These are phyloP conservation scores for Podotricha telesiphe DNA, from an alignment of 2,888 invertebrate species.

Conservation along the genomic window DNA sequence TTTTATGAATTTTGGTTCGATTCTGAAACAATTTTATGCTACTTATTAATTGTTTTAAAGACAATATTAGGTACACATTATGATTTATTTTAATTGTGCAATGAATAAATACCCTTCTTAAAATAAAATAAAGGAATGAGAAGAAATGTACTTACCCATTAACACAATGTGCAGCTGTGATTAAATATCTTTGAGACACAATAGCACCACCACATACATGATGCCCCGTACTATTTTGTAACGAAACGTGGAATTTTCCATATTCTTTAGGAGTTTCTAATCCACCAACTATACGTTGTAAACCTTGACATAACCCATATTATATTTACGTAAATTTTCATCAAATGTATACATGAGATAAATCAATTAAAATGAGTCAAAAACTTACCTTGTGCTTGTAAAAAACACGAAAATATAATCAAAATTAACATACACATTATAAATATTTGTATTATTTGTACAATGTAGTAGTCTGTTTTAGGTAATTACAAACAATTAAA, in stretches of 20 bases:
- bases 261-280: constrained; percentile 57
- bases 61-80: too few species aligned
- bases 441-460: background rate
- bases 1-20: constrained; percentile 60
- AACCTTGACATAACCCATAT: background rate
- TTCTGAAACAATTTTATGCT: constrained; percentile 55
- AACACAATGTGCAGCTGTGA: constrained; percentile 76
- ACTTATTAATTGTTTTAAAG: background rate
- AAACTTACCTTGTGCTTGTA: constrained; percentile 16
- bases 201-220: constrained; percentile 76
- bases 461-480: constrained; percentile 1
- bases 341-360: background rate
- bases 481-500: constrained; percentile 2
- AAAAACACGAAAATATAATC: constrained; percentile 1
- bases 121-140: too few species aligned
- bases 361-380: background rate
- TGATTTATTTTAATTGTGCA: too few species aligned
- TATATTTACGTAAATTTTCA: background rate
- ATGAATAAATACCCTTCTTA: too few species aligned
- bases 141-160: constrained; percentile 40
- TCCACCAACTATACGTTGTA: constrained; percentile 65
- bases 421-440: constrained; percentile 22
- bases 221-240: constrained; percentile 67
- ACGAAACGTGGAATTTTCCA: constrained; percentile 68
- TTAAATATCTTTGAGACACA: constrained; percentile 61